Base-by-base conservation (phyloP, 1,140 invertebrate genomes). In the Helicoverpa armigera region DNA sequence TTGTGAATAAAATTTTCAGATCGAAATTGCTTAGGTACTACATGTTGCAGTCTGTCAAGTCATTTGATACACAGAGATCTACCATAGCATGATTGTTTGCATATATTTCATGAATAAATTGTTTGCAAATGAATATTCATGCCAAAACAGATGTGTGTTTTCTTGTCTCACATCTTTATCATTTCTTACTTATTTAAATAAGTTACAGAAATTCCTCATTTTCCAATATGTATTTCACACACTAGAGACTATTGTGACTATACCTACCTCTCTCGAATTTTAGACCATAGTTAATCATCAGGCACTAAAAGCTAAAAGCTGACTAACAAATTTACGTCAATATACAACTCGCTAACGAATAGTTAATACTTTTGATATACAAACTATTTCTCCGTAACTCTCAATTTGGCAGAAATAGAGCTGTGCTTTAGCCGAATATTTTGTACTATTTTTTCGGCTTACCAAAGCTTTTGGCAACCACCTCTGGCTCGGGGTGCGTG, bases 401-500 rank as follows among this genome's bases (percentile, higher is more conserved):
- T 54, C 48, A 54, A 54, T 70, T 53, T 67, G 63, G 35, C 63
- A 70, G 51, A 31, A 70, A 54, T 53, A 70, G n/a, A 70, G 65
- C 65, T 69, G 18, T 54, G 50, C 67, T 51, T 53, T 50, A 29
- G 18, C 29, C 14, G 53, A 70, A 70, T 70, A 54, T 51, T 43
- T 70, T 54, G 50, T 67, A 12, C 63, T 50, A n/a, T 43, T 67
- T 67, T 67, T 67, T 67, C 18, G 61, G 63, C 63, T 67, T 18
- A 67, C n/a, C 16, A 67, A 67, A 50, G 63, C 43, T 67, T 50
- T 67, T 67, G 63, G 63, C 63, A 67, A 67, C n/a, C 7, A 18
- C 23, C 16, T 67, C 43, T 67, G 63, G 63, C 63, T 50, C 3
- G 16, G 14, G 48, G 48, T 67, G 63, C 63, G 43, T 67, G 43